Percentiles rank a stretch among this genome's conserved stretches.
Conservation (phyloP, 2,113 vertebrate genomes). For the Marmota flaviventris region DNA sequence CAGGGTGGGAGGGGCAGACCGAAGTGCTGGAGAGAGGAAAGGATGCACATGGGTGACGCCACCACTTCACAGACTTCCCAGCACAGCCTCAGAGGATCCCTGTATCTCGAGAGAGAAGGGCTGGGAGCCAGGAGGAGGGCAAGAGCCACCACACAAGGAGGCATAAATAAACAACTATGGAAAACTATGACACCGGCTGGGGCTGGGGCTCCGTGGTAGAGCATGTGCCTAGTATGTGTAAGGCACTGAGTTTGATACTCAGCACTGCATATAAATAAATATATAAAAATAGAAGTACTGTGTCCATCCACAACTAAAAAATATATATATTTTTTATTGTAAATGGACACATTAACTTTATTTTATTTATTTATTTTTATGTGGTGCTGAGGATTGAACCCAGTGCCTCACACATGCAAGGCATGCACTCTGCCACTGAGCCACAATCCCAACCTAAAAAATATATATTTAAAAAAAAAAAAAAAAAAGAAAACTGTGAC, state of each 20-base stretch:
- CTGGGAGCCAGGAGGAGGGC: neutral
- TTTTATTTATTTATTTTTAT: too few species aligned
- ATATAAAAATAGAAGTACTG: too few species aligned
- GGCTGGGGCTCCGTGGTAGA: neutral
- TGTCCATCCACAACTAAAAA: too few species aligned
- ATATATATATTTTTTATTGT: too few species aligned
- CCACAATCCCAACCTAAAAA: too few species aligned
- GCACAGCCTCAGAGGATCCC: neutral
- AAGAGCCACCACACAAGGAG: neutral
- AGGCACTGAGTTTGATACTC: neutral
- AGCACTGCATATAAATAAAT: neutral
- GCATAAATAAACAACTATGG: neutral
- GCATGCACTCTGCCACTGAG: too few species aligned
- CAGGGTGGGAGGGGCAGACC: neutral
- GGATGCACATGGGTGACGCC: accelerated
- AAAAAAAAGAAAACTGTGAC: too few species aligned
- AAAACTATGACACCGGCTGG: neutral
- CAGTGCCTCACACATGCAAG: too few species aligned
- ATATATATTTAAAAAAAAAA: too few species aligned
- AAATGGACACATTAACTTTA: too few species aligned
- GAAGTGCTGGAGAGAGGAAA: neutral
- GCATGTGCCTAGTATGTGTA: too few species aligned
- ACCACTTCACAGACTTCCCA: neutral
- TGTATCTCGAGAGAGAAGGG: neutral
- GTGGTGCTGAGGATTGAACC: too few species aligned